These are phyloP conservation scores for Nymphalis c-album DNA, from an alignment of 2,888 invertebrate species.

Conservation along the genomic window DNA sequence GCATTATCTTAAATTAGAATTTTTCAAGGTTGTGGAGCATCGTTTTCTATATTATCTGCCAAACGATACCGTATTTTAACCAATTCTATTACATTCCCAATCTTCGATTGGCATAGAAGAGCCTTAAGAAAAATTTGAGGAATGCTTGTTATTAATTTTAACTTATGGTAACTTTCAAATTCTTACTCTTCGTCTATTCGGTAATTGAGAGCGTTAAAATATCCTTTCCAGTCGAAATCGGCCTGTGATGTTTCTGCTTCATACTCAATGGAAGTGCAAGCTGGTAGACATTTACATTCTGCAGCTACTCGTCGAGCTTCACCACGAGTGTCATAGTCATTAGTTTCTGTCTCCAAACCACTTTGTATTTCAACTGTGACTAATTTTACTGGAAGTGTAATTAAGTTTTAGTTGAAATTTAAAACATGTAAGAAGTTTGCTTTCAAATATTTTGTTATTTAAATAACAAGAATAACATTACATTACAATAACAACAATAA, in stretches of 20 bases:
- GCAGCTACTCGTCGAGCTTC: conserved; percentile 59
- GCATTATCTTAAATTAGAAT: too few species aligned
- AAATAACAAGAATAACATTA: too few species aligned
- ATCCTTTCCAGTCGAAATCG: conserved; percentile 83
- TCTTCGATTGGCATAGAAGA: too few species aligned
- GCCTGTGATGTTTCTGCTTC: conserved; percentile 88
- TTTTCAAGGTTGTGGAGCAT: too few species aligned
- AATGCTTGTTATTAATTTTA: too few species aligned
- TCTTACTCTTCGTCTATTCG: conserved; percentile 61
- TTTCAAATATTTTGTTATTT: too few species aligned
- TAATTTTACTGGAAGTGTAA: conserved; percentile 68
- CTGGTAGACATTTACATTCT: conserved; percentile 81
- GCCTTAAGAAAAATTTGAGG: too few species aligned
- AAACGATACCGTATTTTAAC: too few species aligned
- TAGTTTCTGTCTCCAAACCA: conserved; percentile 54
- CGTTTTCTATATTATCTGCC: too few species aligned
- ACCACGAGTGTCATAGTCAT: conserved; percentile 52
- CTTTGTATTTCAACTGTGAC: conserved; percentile 74
- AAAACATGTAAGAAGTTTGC: not conserved
- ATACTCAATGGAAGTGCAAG: conserved; percentile 86
- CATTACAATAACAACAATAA: too few species aligned
- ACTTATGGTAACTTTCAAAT: not conserved
- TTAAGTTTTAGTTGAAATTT: not conserved
- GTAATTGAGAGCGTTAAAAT: conserved; percentile 78
- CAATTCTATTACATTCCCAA: too few species aligned